These are phyloP conservation scores for Poecilia velifera DNA, from an alignment of 2,797 vertebrate genomes.

Conservation along the genomic window DNA sequence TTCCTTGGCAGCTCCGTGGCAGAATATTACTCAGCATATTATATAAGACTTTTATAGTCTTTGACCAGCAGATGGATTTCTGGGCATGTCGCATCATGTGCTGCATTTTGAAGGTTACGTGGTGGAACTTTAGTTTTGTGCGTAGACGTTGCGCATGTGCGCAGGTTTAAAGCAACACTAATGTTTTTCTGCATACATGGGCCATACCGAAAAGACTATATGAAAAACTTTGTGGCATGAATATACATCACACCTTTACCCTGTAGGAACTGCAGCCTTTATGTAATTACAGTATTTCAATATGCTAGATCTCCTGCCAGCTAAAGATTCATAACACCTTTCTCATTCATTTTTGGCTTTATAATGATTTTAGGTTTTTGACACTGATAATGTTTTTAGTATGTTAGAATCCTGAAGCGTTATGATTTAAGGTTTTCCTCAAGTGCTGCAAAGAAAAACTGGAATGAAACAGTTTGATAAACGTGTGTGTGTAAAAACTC, in stretches of 20 bases:
- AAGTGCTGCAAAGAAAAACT: constrained; percentile 36
- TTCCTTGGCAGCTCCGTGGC: not conserved
- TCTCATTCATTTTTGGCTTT: constrained; percentile 29
- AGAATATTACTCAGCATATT: not conserved
- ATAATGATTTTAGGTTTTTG: constrained; percentile 6
- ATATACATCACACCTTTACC: not conserved
- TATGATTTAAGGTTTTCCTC: constrained; percentile 47
- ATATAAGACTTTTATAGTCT: not conserved
- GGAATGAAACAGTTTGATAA: constrained; percentile 30
- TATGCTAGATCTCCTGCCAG: constrained; percentile 20
- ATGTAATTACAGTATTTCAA: constrained; percentile 28
- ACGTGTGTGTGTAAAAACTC: constrained; percentile 12
- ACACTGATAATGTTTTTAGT: constrained; percentile 41
- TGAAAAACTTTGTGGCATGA: not conserved
- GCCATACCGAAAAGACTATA: not conserved
- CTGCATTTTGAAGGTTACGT: not conserved
- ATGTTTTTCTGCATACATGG: not conserved
- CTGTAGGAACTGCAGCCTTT: constrained; percentile 10
- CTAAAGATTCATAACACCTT: constrained; percentile 27
- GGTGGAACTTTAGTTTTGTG: not conserved
- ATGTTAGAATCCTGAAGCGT: constrained; percentile 24
- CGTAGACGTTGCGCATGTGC: not conserved
- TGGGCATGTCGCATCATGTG: not conserved
- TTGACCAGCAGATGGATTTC: not conserved
- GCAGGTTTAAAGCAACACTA: not conserved